These are phyloP conservation scores for Platichthys flesus DNA, from an alignment of 2,113 vertebrate genomes.

Conservation along the genomic window DNA sequence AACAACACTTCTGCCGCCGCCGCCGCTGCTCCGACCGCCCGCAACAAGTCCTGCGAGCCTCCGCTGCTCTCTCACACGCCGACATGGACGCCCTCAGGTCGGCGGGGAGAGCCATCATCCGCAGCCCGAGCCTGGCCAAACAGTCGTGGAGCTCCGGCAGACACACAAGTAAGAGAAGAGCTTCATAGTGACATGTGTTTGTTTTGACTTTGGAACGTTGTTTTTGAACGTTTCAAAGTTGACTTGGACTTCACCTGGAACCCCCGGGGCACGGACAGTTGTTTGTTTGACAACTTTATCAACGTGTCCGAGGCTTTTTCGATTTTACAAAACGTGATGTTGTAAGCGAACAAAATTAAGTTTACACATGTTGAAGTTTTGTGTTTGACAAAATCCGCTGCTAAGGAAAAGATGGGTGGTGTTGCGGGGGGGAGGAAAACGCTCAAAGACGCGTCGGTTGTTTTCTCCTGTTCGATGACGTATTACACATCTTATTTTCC, in stretches of 20 bases:
- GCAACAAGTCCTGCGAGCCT: slow-evolving; percentile 9
- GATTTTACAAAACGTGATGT: neutral
- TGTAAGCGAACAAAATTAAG: neutral
- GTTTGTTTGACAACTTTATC: neutral
- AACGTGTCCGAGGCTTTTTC: neutral
- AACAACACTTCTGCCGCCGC: slow-evolving; percentile 28
- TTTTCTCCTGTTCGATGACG: too few relatives aligned
- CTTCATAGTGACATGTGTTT: too few relatives aligned
- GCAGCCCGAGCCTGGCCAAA: slow-evolving; percentile 87
- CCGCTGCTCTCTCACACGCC: neutral
- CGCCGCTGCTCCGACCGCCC: neutral
- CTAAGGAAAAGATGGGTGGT: too few relatives aligned
- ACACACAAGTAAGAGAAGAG: slow-evolving; percentile 85
- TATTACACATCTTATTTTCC: too few relatives aligned
- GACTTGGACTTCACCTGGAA: neutral
- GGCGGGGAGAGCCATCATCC: slow-evolving; percentile 87
- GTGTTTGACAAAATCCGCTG: too few relatives aligned
- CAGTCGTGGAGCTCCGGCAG: slow-evolving; percentile 84
- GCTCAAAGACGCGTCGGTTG: too few relatives aligned
- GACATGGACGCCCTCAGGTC: slow-evolving; percentile 88
- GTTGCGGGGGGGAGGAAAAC: too few relatives aligned
- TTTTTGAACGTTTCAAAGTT: neutral
- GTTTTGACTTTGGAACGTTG: too few relatives aligned
- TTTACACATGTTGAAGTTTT: too few relatives aligned
- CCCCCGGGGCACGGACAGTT: too few relatives aligned